Conservation (phyloP, 2,797 vertebrate genomes). For the Naso thynnoides region DNA sequence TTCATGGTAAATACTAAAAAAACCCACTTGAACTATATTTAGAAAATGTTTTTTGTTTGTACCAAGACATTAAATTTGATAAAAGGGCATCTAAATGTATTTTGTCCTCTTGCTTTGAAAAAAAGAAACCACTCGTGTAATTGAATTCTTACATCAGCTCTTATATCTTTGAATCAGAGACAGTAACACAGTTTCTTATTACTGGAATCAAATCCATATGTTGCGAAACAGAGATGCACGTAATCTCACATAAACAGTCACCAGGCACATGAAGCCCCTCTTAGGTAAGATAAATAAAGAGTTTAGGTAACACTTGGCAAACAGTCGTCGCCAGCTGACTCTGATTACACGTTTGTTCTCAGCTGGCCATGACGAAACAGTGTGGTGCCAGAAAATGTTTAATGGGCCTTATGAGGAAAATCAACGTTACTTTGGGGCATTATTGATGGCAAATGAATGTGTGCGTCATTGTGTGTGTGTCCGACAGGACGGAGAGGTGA, state of each 20-base stretch:
- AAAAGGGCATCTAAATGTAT: background rate
- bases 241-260: constrained; percentile 38
- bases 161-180: background rate
- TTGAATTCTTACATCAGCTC: background rate
- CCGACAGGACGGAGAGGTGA: constrained; percentile 95
- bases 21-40: too few relatives aligned
- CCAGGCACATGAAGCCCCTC: constrained; percentile 4
- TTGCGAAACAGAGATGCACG: constrained; percentile 16
- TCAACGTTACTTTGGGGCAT: background rate
- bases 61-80: background rate
- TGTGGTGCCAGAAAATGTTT: constrained; percentile 13
- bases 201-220: background rate
- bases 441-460: background rate
- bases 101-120: background rate
- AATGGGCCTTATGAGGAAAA: constrained; percentile 7
- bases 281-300: constrained; percentile 34
- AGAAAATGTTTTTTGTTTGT: background rate
- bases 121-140: background rate
- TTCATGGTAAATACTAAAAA: too few relatives aligned
- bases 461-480: constrained; percentile 33
- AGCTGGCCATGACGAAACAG: background rate
- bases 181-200: background rate
- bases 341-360: constrained; percentile 33
- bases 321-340: constrained; percentile 15
- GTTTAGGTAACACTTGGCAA: constrained; percentile 45